phyloP scores from a whole-genome alignment of 2,113 vertebrate species.

The Hippocampus comes region DNA sequence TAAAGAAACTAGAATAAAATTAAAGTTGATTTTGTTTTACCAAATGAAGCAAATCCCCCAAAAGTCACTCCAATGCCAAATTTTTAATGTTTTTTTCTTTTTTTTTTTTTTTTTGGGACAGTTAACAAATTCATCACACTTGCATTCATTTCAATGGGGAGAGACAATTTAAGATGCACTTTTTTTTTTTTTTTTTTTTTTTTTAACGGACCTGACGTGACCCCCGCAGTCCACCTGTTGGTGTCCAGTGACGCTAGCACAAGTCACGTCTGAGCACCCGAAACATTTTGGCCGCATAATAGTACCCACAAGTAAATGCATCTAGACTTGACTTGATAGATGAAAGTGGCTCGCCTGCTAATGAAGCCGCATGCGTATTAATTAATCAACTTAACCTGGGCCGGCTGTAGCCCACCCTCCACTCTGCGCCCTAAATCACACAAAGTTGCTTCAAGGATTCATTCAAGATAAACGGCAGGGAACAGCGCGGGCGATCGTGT shows the following conservation, averaged over 20 bases:
- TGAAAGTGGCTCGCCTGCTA: conserved; percentile 62
- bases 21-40: too few species aligned
- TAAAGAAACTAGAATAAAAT: too few species aligned
- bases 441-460: conserved; percentile 20
- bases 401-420: conserved; percentile 54
- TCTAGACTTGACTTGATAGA: conserved; percentile 63
- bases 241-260: background rate
- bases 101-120: too few species aligned
- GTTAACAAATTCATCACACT: too few species aligned
- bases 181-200: too few species aligned
- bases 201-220: too few species aligned
- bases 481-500: conserved; percentile 2
- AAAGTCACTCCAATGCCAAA: too few species aligned
- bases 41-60: too few species aligned
- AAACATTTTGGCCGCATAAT: background rate
- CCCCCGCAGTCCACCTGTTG: too few species aligned
- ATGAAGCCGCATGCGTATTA: conserved; percentile 70
- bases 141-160: too few species aligned
- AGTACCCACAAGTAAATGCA: conserved; percentile 21
- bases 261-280: background rate
- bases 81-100: too few species aligned
- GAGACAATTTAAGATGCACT: too few species aligned
- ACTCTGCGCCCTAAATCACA: conserved; percentile 39
- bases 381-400: conserved; percentile 69
- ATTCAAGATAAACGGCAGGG: conserved; percentile 15